Base-by-base conservation (phyloP, 2,888 invertebrate genomes). In the Sinelater perroti region DNA sequence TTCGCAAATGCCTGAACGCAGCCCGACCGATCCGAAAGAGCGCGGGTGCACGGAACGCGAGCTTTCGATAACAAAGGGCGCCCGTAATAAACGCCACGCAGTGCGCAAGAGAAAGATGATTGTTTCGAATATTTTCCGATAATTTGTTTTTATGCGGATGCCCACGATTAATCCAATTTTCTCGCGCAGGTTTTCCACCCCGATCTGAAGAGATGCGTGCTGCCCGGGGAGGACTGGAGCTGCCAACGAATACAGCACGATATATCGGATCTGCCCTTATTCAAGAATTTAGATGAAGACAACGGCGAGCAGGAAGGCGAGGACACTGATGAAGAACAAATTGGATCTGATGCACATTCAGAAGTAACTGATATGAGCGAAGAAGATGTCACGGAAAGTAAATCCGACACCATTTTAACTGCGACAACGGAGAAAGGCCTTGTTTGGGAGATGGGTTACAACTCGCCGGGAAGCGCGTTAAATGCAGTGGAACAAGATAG, bases 181-280 rank as follows among this genome's bases (percentile, higher is more conserved):
- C 44, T 30, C 26, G 28, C 38, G 28, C 26, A 60, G 61, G 57
- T 61, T 11, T 61, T 54, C 30, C 36, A 61, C 14, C 51, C 57
- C 18, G 40, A 10, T 3, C 7, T 46, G 24, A 61, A 58, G 40
- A 33, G 35, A 47, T 61, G 61, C 28, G 44, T 61, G 5, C 20
- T 36, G 4, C 45, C 57, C 6, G 51, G 51, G 20, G 36, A 46
- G 2, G 46, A 44, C 24, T 55, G 42, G 47, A 36, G 35, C n/a
- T 61, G 61, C 21, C 51, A 46, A 17, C 46, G 55, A 7, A 40
- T 36, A 33, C 18, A 50, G 24, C 51, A 57, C 13, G 36, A 55
- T 11, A 52, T 58, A 13, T 31, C 49, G 7, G 47, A 50, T n/a
- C 10, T 52, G 11, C 49, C 51, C 10, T 42, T 13, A 5, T 31